These are phyloP conservation scores for Scomberomorus guttatus DNA, from an alignment of 2,797 vertebrate species.

Conservation along the genomic window DNA sequence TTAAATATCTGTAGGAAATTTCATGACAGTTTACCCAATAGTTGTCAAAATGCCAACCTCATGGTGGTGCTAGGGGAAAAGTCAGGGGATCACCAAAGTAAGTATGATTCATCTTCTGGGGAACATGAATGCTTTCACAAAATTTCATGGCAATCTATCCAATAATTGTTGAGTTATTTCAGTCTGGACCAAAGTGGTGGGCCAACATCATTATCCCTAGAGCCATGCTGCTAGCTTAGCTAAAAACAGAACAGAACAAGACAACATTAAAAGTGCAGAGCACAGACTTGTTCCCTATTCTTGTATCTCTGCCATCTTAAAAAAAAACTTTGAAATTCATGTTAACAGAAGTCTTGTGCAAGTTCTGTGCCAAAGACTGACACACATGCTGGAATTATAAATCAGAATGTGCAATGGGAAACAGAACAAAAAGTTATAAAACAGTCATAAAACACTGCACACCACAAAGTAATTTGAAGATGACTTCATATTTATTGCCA, in stretches of 20 bases:
- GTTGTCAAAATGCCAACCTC: neutral
- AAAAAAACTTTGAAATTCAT: neutral
- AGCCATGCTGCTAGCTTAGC: neutral
- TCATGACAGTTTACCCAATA: too few species aligned
- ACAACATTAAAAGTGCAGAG: neutral
- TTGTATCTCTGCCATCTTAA: constrained; percentile 14
- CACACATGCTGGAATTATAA: constrained; percentile 8
- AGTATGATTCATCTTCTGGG: neutral
- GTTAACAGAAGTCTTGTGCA: constrained; percentile 24
- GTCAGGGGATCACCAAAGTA: neutral
- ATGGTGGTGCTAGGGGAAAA: neutral
- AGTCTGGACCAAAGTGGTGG: neutral
- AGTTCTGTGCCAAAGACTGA: constrained; percentile 3
- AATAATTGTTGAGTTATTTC: neutral
- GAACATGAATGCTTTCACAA: too few species aligned
- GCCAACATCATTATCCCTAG: neutral
- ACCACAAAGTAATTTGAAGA: constrained; percentile 21
- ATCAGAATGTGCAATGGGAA: constrained; percentile 14
- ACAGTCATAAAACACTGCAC: constrained; percentile 32
- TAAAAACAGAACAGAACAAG: constrained; percentile 1
- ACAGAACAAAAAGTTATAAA: constrained; percentile 34
- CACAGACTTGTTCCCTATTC: neutral
- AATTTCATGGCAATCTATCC: neutral
- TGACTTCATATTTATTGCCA: constrained; percentile 32
- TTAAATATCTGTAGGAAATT: neutral